phyloP scores from a whole-genome alignment of 2,888 invertebrate species.

The Lycia hirtaria region DNA sequence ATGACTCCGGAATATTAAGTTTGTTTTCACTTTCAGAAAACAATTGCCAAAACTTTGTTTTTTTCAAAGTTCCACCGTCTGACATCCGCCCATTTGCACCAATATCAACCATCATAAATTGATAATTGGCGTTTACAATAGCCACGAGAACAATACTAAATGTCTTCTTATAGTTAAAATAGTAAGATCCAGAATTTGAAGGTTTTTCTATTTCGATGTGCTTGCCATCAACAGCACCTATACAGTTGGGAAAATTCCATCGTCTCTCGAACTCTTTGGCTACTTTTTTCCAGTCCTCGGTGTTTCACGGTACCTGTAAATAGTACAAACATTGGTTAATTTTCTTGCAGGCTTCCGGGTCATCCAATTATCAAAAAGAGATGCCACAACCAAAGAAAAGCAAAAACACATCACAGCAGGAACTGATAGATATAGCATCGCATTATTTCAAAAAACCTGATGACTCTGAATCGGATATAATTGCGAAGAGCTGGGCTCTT shows the following conservation, averaged over 20 bases:
- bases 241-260: not conserved
- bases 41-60: not conserved
- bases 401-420: too few relatives aligned
- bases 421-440: too few relatives aligned
- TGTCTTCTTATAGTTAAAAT: not conserved
- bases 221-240: not conserved
- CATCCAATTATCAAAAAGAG: too few relatives aligned
- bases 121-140: not conserved
- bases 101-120: not conserved
- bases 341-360: too few relatives aligned
- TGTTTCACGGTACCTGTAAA: too few relatives aligned
- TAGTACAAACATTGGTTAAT: too few relatives aligned
- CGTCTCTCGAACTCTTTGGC: not conserved
- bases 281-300: not conserved
- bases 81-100: not conserved
- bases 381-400: too few relatives aligned
- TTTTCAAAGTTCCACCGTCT: not conserved
- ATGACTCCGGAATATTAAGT: too few relatives aligned
- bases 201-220: not conserved
- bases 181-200: not conserved
- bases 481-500: too few relatives aligned
- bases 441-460: too few relatives aligned
- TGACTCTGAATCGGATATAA: too few relatives aligned
- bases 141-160: not conserved
- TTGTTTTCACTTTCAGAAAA: too few relatives aligned